phyloP scores from a whole-genome alignment of 2,797 vertebrate genomes.

The Kryptopterus vitreolus region DNA sequence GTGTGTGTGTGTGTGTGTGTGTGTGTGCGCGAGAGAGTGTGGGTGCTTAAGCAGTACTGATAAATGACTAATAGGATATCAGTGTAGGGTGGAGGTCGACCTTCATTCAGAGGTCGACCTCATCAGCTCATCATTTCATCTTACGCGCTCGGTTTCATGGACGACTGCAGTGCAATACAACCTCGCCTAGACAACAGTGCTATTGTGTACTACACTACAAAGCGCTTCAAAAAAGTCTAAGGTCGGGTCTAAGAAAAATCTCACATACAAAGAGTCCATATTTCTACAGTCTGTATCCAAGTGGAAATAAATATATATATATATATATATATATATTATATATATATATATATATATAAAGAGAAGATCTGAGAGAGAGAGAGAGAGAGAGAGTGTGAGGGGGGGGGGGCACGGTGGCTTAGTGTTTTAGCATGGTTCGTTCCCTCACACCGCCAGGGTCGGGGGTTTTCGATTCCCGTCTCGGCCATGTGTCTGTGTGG shows the following conservation, averaged over 20 bases:
- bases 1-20: not conserved
- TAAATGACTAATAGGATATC: conserved; percentile 21
- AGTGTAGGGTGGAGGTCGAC: not conserved
- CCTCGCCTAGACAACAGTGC: not conserved
- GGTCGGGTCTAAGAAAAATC: not conserved
- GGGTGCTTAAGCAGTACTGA: not conserved
- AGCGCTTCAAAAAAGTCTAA: not conserved
- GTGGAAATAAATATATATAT: too few relatives aligned
- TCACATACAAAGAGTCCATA: not conserved
- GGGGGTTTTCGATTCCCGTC: too few relatives aligned
- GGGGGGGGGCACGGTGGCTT: too few relatives aligned
- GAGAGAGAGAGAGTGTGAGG: too few relatives aligned
- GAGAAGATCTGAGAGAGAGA: too few relatives aligned
- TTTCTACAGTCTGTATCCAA: not conserved
- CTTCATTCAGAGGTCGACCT: too few relatives aligned
- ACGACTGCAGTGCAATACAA: not conserved
- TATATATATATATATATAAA: too few relatives aligned
- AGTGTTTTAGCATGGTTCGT: too few relatives aligned
- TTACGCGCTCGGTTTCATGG: not conserved
- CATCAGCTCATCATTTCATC: not conserved
- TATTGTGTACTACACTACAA: too few relatives aligned
- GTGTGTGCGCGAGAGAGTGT: not conserved
- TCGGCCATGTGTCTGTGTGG: too few relatives aligned
- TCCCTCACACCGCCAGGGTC: too few relatives aligned
- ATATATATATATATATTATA: too few relatives aligned